These are phyloP conservation scores for Sinosuthora webbiana DNA, from an alignment of 2,113 vertebrate genomes.

Conservation along the genomic window DNA sequence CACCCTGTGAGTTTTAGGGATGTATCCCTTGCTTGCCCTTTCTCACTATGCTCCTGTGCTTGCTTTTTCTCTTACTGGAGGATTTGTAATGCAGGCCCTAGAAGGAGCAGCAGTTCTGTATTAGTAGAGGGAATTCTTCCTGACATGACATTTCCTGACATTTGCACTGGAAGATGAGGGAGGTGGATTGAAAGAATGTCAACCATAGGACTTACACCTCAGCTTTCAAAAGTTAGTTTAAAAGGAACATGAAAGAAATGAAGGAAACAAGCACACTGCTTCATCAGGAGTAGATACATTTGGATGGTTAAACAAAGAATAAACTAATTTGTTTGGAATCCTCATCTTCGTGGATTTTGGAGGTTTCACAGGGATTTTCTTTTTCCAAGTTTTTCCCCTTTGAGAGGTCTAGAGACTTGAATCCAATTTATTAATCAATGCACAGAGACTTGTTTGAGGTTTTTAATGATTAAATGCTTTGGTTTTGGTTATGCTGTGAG, in stretches of 20 bases:
- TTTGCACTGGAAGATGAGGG: background rate
- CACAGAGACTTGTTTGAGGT: background rate
- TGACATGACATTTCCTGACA: background rate
- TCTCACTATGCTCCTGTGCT: background rate
- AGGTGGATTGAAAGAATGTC: background rate
- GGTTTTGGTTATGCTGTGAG: background rate
- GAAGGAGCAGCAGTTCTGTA: background rate
- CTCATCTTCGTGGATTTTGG: background rate
- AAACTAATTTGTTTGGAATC: background rate
- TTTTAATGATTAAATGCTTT: background rate
- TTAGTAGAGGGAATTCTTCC: background rate
- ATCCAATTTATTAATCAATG: background rate
- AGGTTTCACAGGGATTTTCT: background rate
- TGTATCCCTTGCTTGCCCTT: background rate
- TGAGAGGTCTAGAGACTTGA: background rate
- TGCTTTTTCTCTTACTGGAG: background rate
- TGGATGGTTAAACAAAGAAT: background rate
- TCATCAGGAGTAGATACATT: background rate
- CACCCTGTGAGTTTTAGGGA: background rate
- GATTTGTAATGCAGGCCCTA: background rate
- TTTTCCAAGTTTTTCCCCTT: background rate
- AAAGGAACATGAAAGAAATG: background rate
- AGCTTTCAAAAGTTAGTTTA: background rate
- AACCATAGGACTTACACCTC: background rate
- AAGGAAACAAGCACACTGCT: background rate